Base-by-base conservation (phyloP, 2,113 vertebrate genomes). In the Coracopsis vasa region DNA sequence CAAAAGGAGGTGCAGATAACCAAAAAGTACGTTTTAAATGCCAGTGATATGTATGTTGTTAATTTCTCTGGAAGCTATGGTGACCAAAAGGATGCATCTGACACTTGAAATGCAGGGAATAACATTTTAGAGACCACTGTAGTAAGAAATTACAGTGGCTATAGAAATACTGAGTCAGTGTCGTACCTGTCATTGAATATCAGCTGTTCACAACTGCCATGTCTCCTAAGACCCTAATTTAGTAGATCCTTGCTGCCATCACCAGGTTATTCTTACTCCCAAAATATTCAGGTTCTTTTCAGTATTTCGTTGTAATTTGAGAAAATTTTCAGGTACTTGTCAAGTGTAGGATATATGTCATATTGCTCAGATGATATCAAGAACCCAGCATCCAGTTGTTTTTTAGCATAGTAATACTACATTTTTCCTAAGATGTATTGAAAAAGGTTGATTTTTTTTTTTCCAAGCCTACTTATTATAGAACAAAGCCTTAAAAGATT, bases 241-340 rank as follows among this genome's bases (percentile, higher is more conserved):
- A 58, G 45, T 51, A 92, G 37, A 53, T 41, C 31, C 28, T 80
- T 70, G 20, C 61, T 79, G 41, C 58, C 29, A 27, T 69, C 33
- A 56, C 7, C 6, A 14, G 33, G 4, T 31, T 42, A 42, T 80
- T 86, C 82, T 84, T 77, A 23, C 18, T 84, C 16, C 4, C 20
- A 51, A 2, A 60, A 10, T 42, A 9, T 48, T 70, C n/a, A 25
- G 2, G n/a, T 8, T 58, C 7, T 73, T 93, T 77, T 86, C 62
- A 56, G 51, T 53, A 71, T 16, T 42, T 0, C 37, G 5, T n/a
- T 65, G 33, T 69, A 45, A 33, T 65, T 75, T 35, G 23, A 83
- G 27, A 71, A 72, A n/a, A 29, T 44, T 51, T 81, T 56, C 2
- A 0, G 1, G 39, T 25, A 9, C 3, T 39, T 5, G 11, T 79